Evolutionary conservation across 2,113 vertebrate species (phyloP).

Genomic region (Percina caprodes): DNA sequence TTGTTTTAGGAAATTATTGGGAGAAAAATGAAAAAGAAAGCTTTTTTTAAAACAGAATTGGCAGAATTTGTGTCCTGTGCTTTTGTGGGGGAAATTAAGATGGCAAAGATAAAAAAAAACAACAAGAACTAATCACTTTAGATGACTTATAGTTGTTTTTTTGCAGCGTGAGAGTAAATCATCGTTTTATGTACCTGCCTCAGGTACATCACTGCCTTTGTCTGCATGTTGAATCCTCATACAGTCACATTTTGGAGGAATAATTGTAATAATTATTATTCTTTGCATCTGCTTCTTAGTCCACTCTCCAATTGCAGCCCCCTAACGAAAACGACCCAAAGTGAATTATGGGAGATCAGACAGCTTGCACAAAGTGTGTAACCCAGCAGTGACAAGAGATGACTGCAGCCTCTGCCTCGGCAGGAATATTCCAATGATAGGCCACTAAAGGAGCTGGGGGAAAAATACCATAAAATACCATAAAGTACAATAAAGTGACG

Average conservation of each 20-base stretch:
- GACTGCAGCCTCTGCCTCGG: constrained; percentile 22
- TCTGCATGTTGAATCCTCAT: not conserved
- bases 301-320: constrained; percentile 4
- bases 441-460: constrained; percentile 16
- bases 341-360: not conserved
- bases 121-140: not conserved
- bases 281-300: constrained; percentile 11
- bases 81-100: not conserved
- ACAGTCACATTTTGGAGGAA: not conserved
- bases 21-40: not conserved
- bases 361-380: not conserved
- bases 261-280: not conserved
- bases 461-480: not conserved
- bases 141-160: too few relatives aligned
- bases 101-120: not conserved
- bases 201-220: not conserved
- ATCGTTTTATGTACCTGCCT: constrained; percentile 3
- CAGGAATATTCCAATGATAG: not conserved
- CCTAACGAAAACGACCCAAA: not conserved
- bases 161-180: not conserved
- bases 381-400: constrained; percentile 10
- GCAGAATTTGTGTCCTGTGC: not conserved
- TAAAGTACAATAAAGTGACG: constrained; percentile 50
- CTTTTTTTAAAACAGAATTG: not conserved
- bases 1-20: not conserved